These are phyloP conservation scores for Coranthus polyacanthus DNA, from an alignment of 2,797 vertebrate species.

Conservation along the genomic window DNA sequence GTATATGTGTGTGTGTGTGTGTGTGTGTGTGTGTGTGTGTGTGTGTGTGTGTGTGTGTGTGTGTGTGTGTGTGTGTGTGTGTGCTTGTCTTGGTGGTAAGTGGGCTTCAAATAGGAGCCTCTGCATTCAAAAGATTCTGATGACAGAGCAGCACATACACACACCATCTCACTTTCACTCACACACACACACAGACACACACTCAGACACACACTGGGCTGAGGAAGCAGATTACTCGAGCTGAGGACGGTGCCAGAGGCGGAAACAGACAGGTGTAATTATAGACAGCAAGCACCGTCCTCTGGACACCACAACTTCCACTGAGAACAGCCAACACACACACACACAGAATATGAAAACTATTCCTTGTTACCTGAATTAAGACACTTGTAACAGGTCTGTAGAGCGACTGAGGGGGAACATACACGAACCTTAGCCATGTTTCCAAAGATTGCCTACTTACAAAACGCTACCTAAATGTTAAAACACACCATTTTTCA, in stretches of 20 bases:
- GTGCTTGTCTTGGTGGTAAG: conserved; percentile 42
- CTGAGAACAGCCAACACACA: conserved; percentile 27
- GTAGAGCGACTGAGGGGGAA: too few relatives aligned
- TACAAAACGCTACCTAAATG: too few relatives aligned
- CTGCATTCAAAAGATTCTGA: conserved; percentile 65
- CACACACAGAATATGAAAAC: not conserved
- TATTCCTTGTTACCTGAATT: too few relatives aligned
- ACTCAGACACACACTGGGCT: conserved; percentile 37
- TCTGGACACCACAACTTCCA: conserved; percentile 48
- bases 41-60: conserved; percentile 12
- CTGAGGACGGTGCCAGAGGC: conserved; percentile 71
- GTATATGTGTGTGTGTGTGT: conserved; percentile 5
- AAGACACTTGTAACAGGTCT: too few relatives aligned
- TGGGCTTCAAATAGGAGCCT: conserved; percentile 73
- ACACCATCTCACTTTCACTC: not conserved
- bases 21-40: conserved; percentile 11
- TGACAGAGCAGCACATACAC: conserved; percentile 29
- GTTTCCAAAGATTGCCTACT: too few relatives aligned
- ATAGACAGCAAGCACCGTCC: conserved; percentile 76
- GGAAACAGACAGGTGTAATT: conserved; percentile 84
- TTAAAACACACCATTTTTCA: too few relatives aligned
- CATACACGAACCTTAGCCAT: too few relatives aligned
- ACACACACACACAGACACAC: conserved; percentile 6
- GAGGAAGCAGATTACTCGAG: conserved; percentile 78
- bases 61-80: conserved; percentile 8